A percentile compares a stretch with the other conserved stretches of the same genome.
Conservation (phyloP, 2,888 invertebrate genomes). For the Hofmannophila pseudospretella region DNA sequence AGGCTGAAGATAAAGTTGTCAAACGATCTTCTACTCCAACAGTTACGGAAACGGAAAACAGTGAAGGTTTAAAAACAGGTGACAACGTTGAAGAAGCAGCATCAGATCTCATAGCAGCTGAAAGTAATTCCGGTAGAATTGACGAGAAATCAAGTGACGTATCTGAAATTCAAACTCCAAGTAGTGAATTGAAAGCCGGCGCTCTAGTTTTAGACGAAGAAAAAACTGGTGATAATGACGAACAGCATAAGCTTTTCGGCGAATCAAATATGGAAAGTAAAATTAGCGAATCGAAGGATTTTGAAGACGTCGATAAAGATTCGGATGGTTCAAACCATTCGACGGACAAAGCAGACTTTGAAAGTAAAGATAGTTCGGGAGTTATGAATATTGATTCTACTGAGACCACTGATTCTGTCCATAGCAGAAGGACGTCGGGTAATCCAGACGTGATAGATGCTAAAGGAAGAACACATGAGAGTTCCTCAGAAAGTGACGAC, state of each 20-base stretch:
- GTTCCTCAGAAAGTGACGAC: too few species aligned
- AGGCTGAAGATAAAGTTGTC: neutral
- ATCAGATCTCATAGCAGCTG: neutral
- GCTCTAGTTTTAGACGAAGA: neutral
- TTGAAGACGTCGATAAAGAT: neutral
- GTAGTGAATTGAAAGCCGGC: neutral
- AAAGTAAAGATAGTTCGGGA: neutral
- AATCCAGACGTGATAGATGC: conserved; percentile 5
- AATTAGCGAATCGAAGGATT: too few species aligned
- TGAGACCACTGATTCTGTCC: too few species aligned
- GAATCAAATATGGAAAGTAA: neutral
- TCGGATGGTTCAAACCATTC: neutral
- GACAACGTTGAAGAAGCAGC: neutral
- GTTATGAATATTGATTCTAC: too few species aligned
- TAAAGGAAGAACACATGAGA: conserved; percentile 6
- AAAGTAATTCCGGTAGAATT: neutral
- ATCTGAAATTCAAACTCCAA: neutral
- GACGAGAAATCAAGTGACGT: neutral
- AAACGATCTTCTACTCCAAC: neutral
- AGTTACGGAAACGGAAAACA: neutral
- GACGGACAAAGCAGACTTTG: neutral
- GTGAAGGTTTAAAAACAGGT: neutral
- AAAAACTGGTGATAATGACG: neutral
- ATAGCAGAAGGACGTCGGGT: conserved; percentile 1
- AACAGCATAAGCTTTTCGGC: neutral